A percentile compares a stretch with the other conserved stretches of the same genome.
Evolutionary conservation across 2,888 invertebrate species (phyloP).

Genomic region (Netelia virgata): DNA sequence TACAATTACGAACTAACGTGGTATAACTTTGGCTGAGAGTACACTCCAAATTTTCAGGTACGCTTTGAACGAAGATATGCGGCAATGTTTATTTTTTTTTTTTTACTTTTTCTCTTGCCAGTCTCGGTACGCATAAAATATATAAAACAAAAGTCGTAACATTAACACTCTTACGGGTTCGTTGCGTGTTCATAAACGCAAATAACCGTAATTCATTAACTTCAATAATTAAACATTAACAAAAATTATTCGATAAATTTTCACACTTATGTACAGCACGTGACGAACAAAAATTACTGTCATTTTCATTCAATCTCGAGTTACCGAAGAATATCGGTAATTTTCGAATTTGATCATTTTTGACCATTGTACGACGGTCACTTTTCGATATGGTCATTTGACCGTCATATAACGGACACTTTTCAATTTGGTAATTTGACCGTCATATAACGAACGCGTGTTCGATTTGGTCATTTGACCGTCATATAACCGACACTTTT

Average conservation of each 20-base stretch:
- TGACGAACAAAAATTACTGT: no score
- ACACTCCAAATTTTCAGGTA: conserved; percentile 63
- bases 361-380: no score
- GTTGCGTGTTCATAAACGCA: conserved; percentile 6
- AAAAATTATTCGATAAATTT: background rate
- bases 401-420: no score
- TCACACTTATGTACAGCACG: background rate
- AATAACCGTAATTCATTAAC: background rate
- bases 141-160: conserved; percentile 40
- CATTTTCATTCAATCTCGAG: no score
- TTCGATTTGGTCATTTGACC: no score
- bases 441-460: no score
- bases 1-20: conserved; percentile 26
- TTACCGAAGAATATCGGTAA: no score
- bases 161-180: conserved; percentile 14
- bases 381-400: no score
- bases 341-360: no score
- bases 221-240: background rate
- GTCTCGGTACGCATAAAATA: conserved; percentile 27
- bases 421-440: no score
- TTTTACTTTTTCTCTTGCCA: conserved; percentile 26
- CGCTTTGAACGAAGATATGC: conserved; percentile 62
- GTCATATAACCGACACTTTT: no score
- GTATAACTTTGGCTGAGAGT: conserved; percentile 25
- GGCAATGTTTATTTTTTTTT: conserved; percentile 32